A percentile compares a stretch with the other conserved stretches of the same genome.
These are phyloP conservation scores for Isotomurus palustris DNA, from an alignment of 2,888 invertebrate genomes.

Conservation along the genomic window DNA sequence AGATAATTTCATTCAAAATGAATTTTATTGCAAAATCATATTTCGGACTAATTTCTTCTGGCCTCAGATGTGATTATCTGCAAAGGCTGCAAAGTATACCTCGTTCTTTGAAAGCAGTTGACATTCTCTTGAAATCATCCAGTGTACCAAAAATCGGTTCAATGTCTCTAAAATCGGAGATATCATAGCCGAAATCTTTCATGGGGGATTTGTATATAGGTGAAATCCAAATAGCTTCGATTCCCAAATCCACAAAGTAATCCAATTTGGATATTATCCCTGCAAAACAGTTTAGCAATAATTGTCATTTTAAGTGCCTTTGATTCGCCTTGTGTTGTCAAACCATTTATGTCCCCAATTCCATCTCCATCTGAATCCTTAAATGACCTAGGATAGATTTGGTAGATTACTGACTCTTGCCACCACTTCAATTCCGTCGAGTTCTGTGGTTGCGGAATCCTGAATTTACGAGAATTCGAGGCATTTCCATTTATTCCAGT, in stretches of 20 bases:
- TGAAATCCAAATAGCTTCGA: conserved; percentile 69
- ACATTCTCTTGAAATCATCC: conserved; percentile 61
- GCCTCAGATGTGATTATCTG: too few species aligned
- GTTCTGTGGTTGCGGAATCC: conserved; percentile 1
- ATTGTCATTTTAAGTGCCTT: too few species aligned
- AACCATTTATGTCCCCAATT: conserved; percentile 75
- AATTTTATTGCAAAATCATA: too few species aligned
- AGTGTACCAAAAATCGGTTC: conserved; percentile 70
- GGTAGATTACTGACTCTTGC: conserved; percentile 73
- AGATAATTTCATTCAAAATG: conserved; percentile 20
- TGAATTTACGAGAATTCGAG: too few species aligned
- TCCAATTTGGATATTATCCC: conserved; percentile 51
- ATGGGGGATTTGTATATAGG: conserved; percentile 62
- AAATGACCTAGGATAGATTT: conserved; percentile 79
- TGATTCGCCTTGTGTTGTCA: too few species aligned
- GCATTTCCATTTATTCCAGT: too few species aligned
- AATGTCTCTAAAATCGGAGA: conserved; percentile 69
- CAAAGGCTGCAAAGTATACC: conserved; percentile 40
- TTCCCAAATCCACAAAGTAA: conserved; percentile 64
- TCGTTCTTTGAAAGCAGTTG: conserved; percentile 54
- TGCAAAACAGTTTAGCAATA: conserved; percentile 43
- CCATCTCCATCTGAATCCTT: conserved; percentile 78
- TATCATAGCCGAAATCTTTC: conserved; percentile 83
- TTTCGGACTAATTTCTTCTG: too few species aligned
- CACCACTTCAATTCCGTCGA: conserved; percentile 68